Evolutionary conservation across 2,888 invertebrate species (phyloP), one percentile per base, ranked within the genome.

Genomic region (Eulithis testata): DNA sequence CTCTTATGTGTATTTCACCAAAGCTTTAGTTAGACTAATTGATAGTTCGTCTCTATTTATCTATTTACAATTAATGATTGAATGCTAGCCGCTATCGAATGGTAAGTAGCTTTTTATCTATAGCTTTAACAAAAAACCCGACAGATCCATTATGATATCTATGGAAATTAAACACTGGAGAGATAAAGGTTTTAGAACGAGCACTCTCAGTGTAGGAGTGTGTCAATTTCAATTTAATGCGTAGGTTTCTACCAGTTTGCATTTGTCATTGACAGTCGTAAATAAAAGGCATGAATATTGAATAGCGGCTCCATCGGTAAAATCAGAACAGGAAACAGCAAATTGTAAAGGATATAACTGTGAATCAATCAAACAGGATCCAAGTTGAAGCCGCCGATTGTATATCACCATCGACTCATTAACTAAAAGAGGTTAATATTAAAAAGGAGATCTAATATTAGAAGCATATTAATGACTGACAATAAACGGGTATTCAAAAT

Each of bases 11-110:
- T 11, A 27, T 49, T 37, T 11, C 50, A 21, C 43, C 49, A 14
- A 51, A 14, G 14, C 31, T 59, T 31, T 36, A 49, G 44, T 21
- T 11, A 87, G 88, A 85, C 80, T 85, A 88, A 91, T 89, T 88
- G 88, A 91, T 90, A 86, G 80, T 78, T 78, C 77, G 78, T 81
- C 77, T 72, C 73, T 75, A 81, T 86, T 90, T 90, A 89, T 85
- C 75, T 75, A 76, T 77, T 80, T 73, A 81, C 78, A 80, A 90
- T 91, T 88, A 81, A 83, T 78, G 72, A 72, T 71, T 49, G 21
- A 49, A 72, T 68, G 65, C 74, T 62, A 56, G 51, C 52, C 47
- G 75, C 79, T 82, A 84, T 87, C 82, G 81, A 82, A 83, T 81
- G 77, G 76, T 78, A 78, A 80, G 66, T 75, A 74, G 75, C 69